phyloP scores from a whole-genome alignment of 2,113 vertebrate genomes.

The Peucedramus taeniatus region DNA sequence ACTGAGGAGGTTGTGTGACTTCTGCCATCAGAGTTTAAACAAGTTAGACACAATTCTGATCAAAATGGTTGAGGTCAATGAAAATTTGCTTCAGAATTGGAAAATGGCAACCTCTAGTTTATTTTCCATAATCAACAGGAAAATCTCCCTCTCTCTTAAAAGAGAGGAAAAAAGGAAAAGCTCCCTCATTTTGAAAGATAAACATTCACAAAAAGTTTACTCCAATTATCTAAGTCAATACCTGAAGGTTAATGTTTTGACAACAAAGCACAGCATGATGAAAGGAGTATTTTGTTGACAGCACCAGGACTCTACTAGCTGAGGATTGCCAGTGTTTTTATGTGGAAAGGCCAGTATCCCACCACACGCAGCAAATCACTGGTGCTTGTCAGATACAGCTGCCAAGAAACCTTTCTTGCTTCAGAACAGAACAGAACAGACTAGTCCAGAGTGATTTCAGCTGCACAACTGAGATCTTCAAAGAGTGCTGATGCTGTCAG shows the following conservation, averaged over 20 bases:
- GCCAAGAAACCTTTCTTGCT: background rate
- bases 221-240: background rate
- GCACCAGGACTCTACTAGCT: background rate
- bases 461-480: background rate
- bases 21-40: background rate
- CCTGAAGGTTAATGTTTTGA: background rate
- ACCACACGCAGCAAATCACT: background rate
- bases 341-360: background rate
- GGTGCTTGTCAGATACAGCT: background rate
- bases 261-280: background rate
- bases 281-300: background rate
- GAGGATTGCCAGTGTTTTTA: background rate
- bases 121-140: background rate
- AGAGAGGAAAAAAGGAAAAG: background rate
- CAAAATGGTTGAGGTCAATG: background rate
- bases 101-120: background rate
- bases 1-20: background rate
- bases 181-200: background rate
- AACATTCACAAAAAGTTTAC: background rate
- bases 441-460: background rate
- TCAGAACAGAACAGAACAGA: background rate
- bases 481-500: background rate
- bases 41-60: background rate
- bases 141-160: background rate
- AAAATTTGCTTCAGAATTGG: background rate